Evolutionary conservation across 2,113 vertebrate genomes (phyloP), one percentile per base, ranked within the genome.

Genomic region (Gallinago undulata): DNA sequence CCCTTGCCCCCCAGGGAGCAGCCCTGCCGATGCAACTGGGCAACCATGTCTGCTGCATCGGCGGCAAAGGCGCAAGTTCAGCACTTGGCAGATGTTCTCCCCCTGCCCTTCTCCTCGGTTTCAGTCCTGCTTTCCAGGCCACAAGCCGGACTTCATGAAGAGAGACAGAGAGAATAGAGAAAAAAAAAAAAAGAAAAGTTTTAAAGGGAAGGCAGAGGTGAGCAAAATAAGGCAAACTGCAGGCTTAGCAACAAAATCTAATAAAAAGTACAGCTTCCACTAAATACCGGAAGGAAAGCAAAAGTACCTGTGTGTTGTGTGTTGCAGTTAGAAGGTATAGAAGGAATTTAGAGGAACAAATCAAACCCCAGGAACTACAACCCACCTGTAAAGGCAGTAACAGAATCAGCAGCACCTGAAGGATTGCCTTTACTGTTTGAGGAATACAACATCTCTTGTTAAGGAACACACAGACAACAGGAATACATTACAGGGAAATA

Each of bases 291-390:
- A 85, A 92, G 70, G 78, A 90, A 93, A 97, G 56, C 47, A 87
- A 91, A 78, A 94, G 18, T 28, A 53, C 47, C 48, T 85, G 79
- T 90, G 91, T 75, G 51, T 70, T 39, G 39, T 12, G 62, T 82
- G 75, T 72, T 94, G 91, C 78, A 23, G 56, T 94, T 88, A 81
- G 64, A 74, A 92, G 69, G 63, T 60, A 93, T 95, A 94, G 96
- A 95, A 92, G 62, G 66, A 91, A 91, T 94, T 85, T 81, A 87
- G 76, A 60, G 72, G 94, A 96, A 94, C 86, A 96, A 94, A 97
- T 89, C 83, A 94, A 93, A 87, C 59, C 19, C 39, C 22, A 33
- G 79, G 13, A 87, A 64, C 37, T 76, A 87, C 89, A 91, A 91
- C 14, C 66, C 73, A 86, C 74, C 78, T 90, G 64, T 93, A 93